Base-by-base conservation (phyloP, 1,140 invertebrate genomes). In the roundworm (Caenorhabditis elegans) region DNA sequence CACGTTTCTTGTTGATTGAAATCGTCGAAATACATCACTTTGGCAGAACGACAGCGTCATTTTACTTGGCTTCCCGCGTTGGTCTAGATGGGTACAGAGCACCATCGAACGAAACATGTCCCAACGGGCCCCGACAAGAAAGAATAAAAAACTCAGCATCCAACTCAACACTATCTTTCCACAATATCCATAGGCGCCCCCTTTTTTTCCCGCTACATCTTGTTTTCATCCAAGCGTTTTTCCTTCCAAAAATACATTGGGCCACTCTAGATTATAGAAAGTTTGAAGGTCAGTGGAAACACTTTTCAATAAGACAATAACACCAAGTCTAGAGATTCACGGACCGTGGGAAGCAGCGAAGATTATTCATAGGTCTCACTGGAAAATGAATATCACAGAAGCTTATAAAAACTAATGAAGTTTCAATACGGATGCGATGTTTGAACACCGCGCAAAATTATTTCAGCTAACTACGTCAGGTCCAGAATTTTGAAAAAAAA, bases 61-160 rank as follows among this genome's bases (percentile, higher is more conserved):
- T 70, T 70, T 70, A 31, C n/a, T 28, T 31, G 13, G 0, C 28
- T 34, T 17, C 26, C 19, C 17, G 8, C 26, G 19, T 22, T 53
- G 51, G 51, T 26, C 53, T 34, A 15, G 53, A 60, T 34, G 60
- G 60, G 34, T 70, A 70, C 60, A 70, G 60, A 70, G 60, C 60
- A 70, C 34, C 60, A 70, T 39, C 39, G 34, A 70, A 39, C 60
- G 34, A 39, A 70, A 70, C 34, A 70, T 22, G 34, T 70, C 60
- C 60, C 60, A 39, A 22, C n/a, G 60, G 60, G 43, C 60, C n/a
- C n/a, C 31, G 34, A 6, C 60, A 70, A 70, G 60, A 70, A 70
- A 70, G 60, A 70, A 70, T 39, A 70, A 70, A 60, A 70, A 70
- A 39, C 60, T 70, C 31, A n/a, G n/a, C 53, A 60, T 60, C 31